These are phyloP conservation scores for Lycocerus yunnanus DNA, from an alignment of 2,888 invertebrate species.

Conservation along the genomic window DNA sequence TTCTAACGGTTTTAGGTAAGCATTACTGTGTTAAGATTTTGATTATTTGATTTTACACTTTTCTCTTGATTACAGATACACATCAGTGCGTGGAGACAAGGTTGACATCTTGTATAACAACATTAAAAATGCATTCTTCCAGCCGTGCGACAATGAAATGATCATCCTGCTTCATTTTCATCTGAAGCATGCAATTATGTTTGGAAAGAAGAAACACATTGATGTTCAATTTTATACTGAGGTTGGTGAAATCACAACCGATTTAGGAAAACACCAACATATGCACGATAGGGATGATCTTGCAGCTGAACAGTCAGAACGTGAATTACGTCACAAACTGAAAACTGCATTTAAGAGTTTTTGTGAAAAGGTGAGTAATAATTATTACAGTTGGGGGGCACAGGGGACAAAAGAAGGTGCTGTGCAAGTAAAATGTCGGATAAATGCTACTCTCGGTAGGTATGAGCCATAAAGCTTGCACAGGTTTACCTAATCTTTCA, in stretches of 20 bases:
- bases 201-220: conserved; percentile 95
- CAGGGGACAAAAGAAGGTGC: too few relatives aligned
- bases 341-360: conserved; percentile 98
- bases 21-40: background rate
- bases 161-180: conserved; percentile 97
- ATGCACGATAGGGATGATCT: conserved; percentile 99
- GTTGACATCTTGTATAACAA: conserved; percentile 99
- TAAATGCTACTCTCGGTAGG: too few relatives aligned
- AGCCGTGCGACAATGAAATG: conserved; percentile 99
- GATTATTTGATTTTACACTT: background rate
- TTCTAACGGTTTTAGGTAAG: conserved; percentile 91
- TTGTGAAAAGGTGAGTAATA: conserved; percentile 86
- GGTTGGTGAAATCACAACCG: conserved; percentile 99
- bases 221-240: conserved; percentile 99
- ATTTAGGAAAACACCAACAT: conserved; percentile 98
- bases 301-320: conserved; percentile 97
- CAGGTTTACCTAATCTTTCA: too few relatives aligned
- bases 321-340: conserved; percentile 93
- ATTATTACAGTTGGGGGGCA: too few relatives aligned
- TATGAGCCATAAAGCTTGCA: too few relatives aligned
- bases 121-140: conserved; percentile 99
- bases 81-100: conserved; percentile 98
- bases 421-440: too few relatives aligned
- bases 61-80: conserved; percentile 68
- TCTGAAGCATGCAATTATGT: conserved; percentile 98